Base-by-base conservation (phyloP, 1,140 invertebrate species). In the Neelides sp. region DNA sequence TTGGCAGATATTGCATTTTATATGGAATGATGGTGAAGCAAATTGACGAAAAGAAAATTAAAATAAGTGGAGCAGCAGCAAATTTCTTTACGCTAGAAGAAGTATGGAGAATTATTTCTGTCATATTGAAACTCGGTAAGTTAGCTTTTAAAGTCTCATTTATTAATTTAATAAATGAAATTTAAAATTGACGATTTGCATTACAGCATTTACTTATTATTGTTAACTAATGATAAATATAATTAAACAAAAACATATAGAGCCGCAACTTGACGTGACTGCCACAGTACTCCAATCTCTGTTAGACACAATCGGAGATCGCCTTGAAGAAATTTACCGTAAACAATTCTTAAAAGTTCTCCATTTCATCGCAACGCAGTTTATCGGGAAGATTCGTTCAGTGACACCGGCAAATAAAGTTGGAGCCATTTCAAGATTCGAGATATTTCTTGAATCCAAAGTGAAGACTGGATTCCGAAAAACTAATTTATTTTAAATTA, bases 11-110 rank as follows among this genome's bases (percentile, higher is more conserved):
- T 47, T 54, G 48, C n/a, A 57, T 50, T 10, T 32, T 60, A 12
- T 60, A 57, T 48, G 51, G 36, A n/a, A 13, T 57, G 1, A 60
- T 60, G 58, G 58, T 60, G n/a, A 44, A 48, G n/a, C 30, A 22
- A 8, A 35, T 54, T 39, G 35, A 48, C 4, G 2, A 2, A 3
- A 10, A 39, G 8, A 37, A 35, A 46, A 17, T 28, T n/a, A 5
- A 23, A 17, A 42, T 50, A 7, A 22, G 46, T 26, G 49, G 49
- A 15, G 35, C 45, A 15, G 48, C 27, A 12, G 37, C 48, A 4
- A 17, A 49, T 40, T 60, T 60, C 52, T 60, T 52, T 41, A 36
- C 54, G 15, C 12, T 54, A 2, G 36, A 34, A 13, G 54, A 53
- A 32, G 54, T 52, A 26, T 60, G 58, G 58, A 17, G 54, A 36